Evolutionary conservation across 2,113 vertebrate genomes (phyloP), one percentile per base, ranked within the genome.

Genomic region (Rhynchomys soricoides): DNA sequence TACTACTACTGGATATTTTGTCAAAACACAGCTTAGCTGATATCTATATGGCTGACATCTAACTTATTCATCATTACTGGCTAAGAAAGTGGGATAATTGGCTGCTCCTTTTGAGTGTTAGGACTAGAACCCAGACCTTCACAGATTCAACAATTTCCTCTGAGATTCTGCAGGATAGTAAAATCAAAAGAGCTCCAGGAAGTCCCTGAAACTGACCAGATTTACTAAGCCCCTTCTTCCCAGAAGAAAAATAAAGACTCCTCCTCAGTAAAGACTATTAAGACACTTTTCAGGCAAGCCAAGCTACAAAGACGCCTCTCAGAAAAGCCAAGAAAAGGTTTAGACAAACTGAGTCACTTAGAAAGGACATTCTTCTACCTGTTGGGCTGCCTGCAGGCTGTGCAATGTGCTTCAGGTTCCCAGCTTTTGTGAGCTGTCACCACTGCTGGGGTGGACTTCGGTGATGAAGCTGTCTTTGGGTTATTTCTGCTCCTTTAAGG

Each of bases 1-100:
- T 40, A 89, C 7, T 64, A 78, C 26, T 89, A 57, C 7, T 57
- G 1, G 75, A 66, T 74, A 34, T 86, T 86, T 50, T 89, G 48
- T 68, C 68, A 83, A 95, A 92, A 40, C 24, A 95, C 19, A 29
- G 55, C 10, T 82, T 68, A 83, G 66, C n/a, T 83, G 26, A 94
- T 79, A 16, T 71, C 37, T 64, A 96, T 57, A 52, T 73, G 89
- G 24, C n/a, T 79, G 64, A 66, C 26, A 52, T 73, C 37, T 86
- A 70, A 78, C 93, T 62, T 92, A 43, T 24, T 94, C 62, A 83
- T 68, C 70, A 93, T 64, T 90, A 73, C 19, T 66, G 37, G 78
- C 29, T 7, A 86, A 77, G 1, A 7, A 85, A 92, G 57, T 89
- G 43, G 81, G 78, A 43, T 73, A 74, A 88, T 48, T 37, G 89